Base-by-base conservation (phyloP, 2,797 vertebrate species). In the Falco peregrinus region DNA sequence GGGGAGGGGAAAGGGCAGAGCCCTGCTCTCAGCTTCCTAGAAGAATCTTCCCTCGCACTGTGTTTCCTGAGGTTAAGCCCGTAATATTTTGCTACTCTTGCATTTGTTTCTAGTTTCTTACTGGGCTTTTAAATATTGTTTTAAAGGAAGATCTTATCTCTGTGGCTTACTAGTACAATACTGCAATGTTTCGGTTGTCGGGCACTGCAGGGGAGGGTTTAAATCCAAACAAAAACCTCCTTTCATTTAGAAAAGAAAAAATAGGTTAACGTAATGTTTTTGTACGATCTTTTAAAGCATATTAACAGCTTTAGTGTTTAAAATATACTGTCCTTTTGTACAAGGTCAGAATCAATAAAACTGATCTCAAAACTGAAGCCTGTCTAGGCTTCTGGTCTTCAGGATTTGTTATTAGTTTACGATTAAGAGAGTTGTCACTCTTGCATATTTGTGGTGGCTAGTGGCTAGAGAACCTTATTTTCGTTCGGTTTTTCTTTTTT, bases 191-290 rank as follows among this genome's bases (percentile, higher is more conserved):
- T 74, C 37, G 19, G 39, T n/a, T 39, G 9, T 43, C 78, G 59
- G 70, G 50, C 7, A 1, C 79, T 84, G 67, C 82, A 93, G 82
- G 75, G 78, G 86, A 91, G 69, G 76, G 53, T 68, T 93, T 59
- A 31, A 54, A 74, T 41, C 56, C 39, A 7, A 41, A 37, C 19
- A 51, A 28, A 82, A 24, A 20, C 6, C 21, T n/a, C n/a, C 48
- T 48, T 77, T 73, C 56, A 0, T 68, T 53, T 24, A 16, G 29
- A 50, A 29, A 67, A 28, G 9, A 9, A 29, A 41, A 15, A 56
- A 59, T 20, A 25, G 39, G 3, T 12, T 70, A 29, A 9, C 5
- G 0, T 70, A 26, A 11, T 4, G 0, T 20, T 71, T 85, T 43
- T 41, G 13, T 61, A 3, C 20, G 4, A 10, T 50, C 15, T 39